Evolutionary conservation across 2,113 vertebrate genomes (phyloP), one percentile per base, ranked within the genome.

Genomic region (Percopsis transmontana): DNA sequence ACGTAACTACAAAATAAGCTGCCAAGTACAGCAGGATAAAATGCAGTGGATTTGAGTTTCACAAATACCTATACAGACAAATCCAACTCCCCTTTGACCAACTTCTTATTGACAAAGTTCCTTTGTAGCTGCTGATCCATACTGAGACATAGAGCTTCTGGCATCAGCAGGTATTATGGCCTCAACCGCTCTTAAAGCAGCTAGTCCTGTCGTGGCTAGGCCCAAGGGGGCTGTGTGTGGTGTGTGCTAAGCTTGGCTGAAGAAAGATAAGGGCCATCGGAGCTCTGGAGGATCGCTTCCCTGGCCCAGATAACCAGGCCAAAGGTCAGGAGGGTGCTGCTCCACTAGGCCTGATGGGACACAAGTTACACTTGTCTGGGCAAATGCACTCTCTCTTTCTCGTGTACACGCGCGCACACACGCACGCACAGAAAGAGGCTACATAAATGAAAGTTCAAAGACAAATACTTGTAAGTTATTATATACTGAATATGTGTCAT

Each of bases 261-360:
- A 53, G 15, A 27, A 39, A 54, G 74, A 84, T 86, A 84, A 78
- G 70, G 45, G 50, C 57, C 60, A 19, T 61, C 66, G 59, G 58
- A 72, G 52, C 61, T 58, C 60, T 64, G 42, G 54, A 77, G 65
- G 63, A 40, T 70, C 66, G 76, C 67, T 58, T 65, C 41, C 59
- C 39, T 48, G 57, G 16, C 5, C 72, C 50, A 67, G 74, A 87
- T 85, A 78, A 79, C 44, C 27, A 44, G 63, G 78, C 67, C 62
- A 79, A 74, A 83, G 68, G 72, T 79, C 79, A 72, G 56, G 50
- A 7, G 27, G 52, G 23, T 42, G 45, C 23, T 10, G 58, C 47
- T 62, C 21, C 59, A 20, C n/a, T 20, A 44, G 44, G 51, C 18
- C 41, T 57, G 60, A 70, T 72, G 27, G 21, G 54, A 23, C 5